Evolutionary conservation across 2,113 vertebrate species (phyloP).

Genomic region (Paramisgurnus dabryanus): DNA sequence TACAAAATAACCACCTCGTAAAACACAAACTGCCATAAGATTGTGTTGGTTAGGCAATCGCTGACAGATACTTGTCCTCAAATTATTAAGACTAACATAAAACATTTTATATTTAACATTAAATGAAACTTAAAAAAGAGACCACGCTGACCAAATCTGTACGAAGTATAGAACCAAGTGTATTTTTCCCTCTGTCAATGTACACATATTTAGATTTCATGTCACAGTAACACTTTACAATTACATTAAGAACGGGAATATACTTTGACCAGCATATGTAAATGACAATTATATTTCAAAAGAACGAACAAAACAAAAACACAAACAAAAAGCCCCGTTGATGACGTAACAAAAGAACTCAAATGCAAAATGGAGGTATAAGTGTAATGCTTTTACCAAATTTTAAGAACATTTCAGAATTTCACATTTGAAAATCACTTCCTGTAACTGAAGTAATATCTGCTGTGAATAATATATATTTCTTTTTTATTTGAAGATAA

Average conservation of each 20-base stretch:
- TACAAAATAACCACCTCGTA: too few relatives aligned
- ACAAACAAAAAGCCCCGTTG: constrained; percentile 63
- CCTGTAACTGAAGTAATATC: constrained; percentile 37
- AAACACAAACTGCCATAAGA: too few relatives aligned
- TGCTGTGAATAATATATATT: constrained; percentile 30
- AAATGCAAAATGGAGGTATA: constrained; percentile 38
- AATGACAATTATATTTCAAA: constrained; percentile 76
- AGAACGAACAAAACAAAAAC: constrained; percentile 65
- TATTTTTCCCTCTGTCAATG: constrained; percentile 85
- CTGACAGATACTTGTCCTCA: neutral
- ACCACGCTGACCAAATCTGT: constrained; percentile 67
- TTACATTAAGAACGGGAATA: constrained; percentile 85
- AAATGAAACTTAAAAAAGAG: constrained; percentile 47
- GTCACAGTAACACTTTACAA: constrained; percentile 87
- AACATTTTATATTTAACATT: neutral
- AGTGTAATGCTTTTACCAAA: constrained; percentile 41
- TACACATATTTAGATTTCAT: constrained; percentile 83
- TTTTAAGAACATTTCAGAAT: constrained; percentile 42
- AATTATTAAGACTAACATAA: neutral
- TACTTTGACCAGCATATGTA: constrained; percentile 77
- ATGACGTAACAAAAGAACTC: constrained; percentile 66
- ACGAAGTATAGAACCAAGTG: constrained; percentile 89
- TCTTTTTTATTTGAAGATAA: constrained; percentile 40
- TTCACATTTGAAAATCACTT: constrained; percentile 53
- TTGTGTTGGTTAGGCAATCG: too few relatives aligned